Base-by-base conservation (phyloP, 1,140 invertebrate genomes). In the Lethrus apterus region DNA sequence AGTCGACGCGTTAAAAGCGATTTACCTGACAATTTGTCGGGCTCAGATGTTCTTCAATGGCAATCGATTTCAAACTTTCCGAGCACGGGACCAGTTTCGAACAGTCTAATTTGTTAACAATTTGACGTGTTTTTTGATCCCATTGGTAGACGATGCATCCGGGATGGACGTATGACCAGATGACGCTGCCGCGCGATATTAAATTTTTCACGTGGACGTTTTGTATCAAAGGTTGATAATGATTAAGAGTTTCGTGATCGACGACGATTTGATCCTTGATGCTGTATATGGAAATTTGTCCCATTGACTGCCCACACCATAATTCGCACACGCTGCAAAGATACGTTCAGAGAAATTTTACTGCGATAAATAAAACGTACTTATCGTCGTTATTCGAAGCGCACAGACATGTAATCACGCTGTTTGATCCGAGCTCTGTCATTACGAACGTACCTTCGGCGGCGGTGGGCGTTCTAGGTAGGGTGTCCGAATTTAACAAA, bases 11-110 rank as follows among this genome's bases (percentile, higher is more conserved):
- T 18, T n/a, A 29, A 46, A 31, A 54, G 18, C 9, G 10, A 18
- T 65, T 64, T 67, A 84, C 81, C 63, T 88, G 82, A 58, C 86
- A 89, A 54, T 83, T 77, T 20, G 83, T 83, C 2, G 80, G 80
- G 32, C 80, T 86, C 0, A 90, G 72, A 61, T 86, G 83, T 58
- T 93, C 88, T 65, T 95, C 91, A 51, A 93, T 88, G 21, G 86
- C 84, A 44, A 93, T 93, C 9, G 89, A 92, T 58, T 91, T 87
- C 10, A 95, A 68, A 57, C 86, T 91, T 66, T 95, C 91, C 1
- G 88, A 92, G 61, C 89, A 93, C 10, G 91, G 91, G 38, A 87
- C 81, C 41, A 95, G 70, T 68, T 93, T 93, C 2, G 88, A 91
- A 71, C 90, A 93, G 67, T 95, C 90, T 33, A 95, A 69, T 54